Evolutionary conservation across 2,888 invertebrate species (phyloP), one percentile per base, ranked within the genome.

Genomic region (Globia sparganii): DNA sequence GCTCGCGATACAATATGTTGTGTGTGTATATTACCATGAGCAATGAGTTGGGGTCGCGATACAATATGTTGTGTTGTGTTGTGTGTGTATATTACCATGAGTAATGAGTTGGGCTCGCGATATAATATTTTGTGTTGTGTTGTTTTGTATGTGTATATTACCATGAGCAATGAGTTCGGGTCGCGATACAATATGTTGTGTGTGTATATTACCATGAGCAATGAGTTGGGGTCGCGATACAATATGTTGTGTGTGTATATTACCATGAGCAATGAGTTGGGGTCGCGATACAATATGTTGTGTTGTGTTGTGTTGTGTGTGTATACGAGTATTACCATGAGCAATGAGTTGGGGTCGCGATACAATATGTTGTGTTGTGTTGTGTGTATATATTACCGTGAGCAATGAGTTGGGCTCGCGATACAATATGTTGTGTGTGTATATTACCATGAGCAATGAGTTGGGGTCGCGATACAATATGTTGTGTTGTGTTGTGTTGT

Each of bases 371-470:
- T 78, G 15, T 77, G 75, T 53, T 59, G 21, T 18, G 5, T 43
- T 43, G 43, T 40, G 43, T 66, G 56, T 66, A 74, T 74, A 25
- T 28, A 46, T 56, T 56, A 67, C 34, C 61, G 53, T 21, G 49
- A 59, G 46, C 40, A n/a, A 43, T 61, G 15, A 43, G 53, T 43
- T 70, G 67, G 46, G 43, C 56, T 72, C 21, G 11, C 28, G 40
- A 28, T 28, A 72, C 71, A 68, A 75, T 75, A 43, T 76, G 76
- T 68, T 78, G 15, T 77, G 56, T 66, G 69, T 72, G 72, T 74
- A 25, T 28, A 46, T 56, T 56, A 67, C 34, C 61, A 61, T 21
- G 49, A 59, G 46, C 40, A n/a, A 43, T 61, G 15, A 43, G 53
- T 43, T 70, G 67, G 46, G 43, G 49, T 72, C 21, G 11, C 28